Percentiles rank a stretch among this genome's conserved stretches.
Evolutionary conservation across 2,797 vertebrate genomes (phyloP).

Genomic region (Aplochiton taeniatus): DNA sequence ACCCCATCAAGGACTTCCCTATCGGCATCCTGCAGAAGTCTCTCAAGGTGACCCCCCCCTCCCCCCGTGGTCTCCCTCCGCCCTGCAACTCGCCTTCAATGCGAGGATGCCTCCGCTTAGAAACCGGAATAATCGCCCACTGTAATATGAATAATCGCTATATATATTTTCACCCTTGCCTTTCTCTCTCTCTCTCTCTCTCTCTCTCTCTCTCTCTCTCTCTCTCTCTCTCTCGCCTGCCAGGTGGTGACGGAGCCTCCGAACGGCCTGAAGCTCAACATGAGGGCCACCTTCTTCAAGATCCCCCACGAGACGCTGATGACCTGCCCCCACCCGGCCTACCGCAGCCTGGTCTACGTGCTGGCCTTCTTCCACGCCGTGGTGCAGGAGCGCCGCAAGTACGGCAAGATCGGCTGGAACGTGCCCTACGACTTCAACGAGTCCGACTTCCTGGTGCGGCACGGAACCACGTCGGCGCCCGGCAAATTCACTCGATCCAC

Average conservation of each 20-base stretch:
- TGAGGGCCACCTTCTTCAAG: constrained; percentile 92
- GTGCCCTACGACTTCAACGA: constrained; percentile 94
- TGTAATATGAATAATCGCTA: too few relatives aligned
- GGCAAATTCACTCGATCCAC: too few relatives aligned
- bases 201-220: background rate
- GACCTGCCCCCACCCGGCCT: constrained; percentile 84
- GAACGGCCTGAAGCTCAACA: constrained; percentile 93
- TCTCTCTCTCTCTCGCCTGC: background rate
- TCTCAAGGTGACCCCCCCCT: constrained; percentile 88
- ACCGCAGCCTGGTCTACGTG: constrained; percentile 87
- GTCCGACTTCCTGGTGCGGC: constrained; percentile 90
- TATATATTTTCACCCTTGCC: too few relatives aligned
- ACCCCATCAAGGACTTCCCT: constrained; percentile 90
- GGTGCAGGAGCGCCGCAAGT: constrained; percentile 95
- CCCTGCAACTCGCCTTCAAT: too few relatives aligned
- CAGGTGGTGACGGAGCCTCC: constrained; percentile 97
- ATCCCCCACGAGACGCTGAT: constrained; percentile 80
- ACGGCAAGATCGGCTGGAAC: constrained; percentile 97
- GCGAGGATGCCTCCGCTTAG: too few relatives aligned
- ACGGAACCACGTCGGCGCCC: background rate
- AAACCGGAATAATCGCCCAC: too few relatives aligned
- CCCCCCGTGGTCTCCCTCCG: too few relatives aligned
- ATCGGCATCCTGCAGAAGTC: constrained; percentile 93
- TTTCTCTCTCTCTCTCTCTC: background rate
- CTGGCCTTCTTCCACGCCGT: constrained; percentile 96